Base-by-base conservation (phyloP, 2,113 vertebrate species). In the Trematocara variabile region DNA sequence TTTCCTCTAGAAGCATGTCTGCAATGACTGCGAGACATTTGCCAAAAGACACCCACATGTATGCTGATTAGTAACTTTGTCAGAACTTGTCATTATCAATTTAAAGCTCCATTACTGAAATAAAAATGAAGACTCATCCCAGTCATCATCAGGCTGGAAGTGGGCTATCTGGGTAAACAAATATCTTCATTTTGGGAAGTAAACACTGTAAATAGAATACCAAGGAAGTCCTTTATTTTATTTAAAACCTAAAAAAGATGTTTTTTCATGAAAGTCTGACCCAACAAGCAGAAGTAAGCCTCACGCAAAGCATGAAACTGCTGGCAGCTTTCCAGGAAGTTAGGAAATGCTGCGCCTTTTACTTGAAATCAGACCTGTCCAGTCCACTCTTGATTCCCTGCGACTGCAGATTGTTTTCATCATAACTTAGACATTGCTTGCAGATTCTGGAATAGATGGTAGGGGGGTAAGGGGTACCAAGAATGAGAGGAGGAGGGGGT, bases 311-410 rank as follows among this genome's bases (percentile, higher is more conserved):
- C 81, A 68, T 90, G 65, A 37, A 89, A 11, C 75, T 68, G 46
- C 33, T 86, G 88, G 83, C 86, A 54, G 56, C 46, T 78, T 28
- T 86, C 88, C 87, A 90, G 22, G 22, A 81, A 20, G 86, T 85
- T 83, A 80, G 60, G 53, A 86, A 90, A 90, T 10, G 25, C 41
- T 77, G 53, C 77, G 37, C 33, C 30, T 87, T 87, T 20, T 55
- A 88, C 86, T 75, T 88, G 84, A 91, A 92, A 92, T 56, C 86
- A 82, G 87, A 88, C 81, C 79, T 79, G 84, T 75, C 73, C 85
- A 2, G 82, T 80, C 54, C 60, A 58, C 58, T 84, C 77, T 79
- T 48, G 78, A 84, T 73, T 88, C 70, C 81, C 88, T 79, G 87
- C 83, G 44, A 53, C 85, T 55, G 50, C 55, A 84, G 77, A 88